Base-by-base conservation (phyloP, 2,113 vertebrate species). In the Candoia aspera region DNA sequence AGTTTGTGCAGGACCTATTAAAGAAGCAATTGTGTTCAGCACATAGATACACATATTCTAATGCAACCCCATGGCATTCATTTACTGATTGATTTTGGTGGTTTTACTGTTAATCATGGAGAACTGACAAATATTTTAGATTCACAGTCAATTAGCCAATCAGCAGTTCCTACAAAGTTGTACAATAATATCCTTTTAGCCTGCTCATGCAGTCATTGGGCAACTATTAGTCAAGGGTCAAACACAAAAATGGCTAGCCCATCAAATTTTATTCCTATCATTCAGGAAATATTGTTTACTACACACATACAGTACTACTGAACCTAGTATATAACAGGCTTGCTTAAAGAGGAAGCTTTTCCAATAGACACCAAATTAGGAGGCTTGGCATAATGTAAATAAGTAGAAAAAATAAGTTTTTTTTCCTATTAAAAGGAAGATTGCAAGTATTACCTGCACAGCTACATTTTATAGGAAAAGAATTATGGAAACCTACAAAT, bases 401-500 rank as follows among this genome's bases (percentile, higher is more conserved):
- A 95, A 96, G 96, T 95, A 95, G 91, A 93, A 79, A 79, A 79
- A 79, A 17, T 79, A 8, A 19, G 57, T 37, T 0, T 21, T 42
- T 37, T n/a, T 79, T 95, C 92, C 93, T 92, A 94, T 96, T 97
- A 94, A 73, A 92, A 93, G 33, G 96, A 96, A 62, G 26, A 96
- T 95, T 96, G 93, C 94, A 95, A 95, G 95, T 95, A 96, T 93
- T 26, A 0, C 92, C 92, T 96, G 93, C 93, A 94, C 91, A 94
- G 94, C 93, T 96, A 95, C 29, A 86, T 87, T 60, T 79, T 79
- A 79, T 79, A 79, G 21, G 33, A 79, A 42, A 79, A 79, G 33
- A 42, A 8, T 96, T 96, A 96, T 95, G 95, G 93, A 96, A 96
- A 96, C 93, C 94, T 95, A 94, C 96, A 96, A 96, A 95, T 96